Percentiles rank a stretch among this genome's conserved stretches.
Conservation (phyloP, 2,113 vertebrate species). For the Bubalus kerabau region DNA sequence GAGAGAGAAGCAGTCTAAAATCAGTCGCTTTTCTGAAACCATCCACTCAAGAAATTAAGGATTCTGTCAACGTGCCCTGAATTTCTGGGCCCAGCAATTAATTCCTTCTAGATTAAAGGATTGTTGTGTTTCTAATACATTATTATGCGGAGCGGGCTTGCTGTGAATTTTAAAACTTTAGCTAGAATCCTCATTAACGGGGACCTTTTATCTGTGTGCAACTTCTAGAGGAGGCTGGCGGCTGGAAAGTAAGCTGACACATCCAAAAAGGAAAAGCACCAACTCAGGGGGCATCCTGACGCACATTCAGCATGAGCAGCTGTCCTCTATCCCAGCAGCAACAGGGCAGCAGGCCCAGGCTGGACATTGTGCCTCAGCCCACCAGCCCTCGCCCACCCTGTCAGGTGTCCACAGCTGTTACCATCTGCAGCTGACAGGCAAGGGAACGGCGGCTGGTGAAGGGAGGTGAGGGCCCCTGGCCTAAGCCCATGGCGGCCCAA, state of each 20-base stretch:
- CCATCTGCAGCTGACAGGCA: neutral
- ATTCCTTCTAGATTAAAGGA: conserved; percentile 72
- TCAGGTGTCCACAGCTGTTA: neutral
- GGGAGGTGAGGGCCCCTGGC: neutral
- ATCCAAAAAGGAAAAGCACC: neutral
- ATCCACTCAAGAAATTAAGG: conserved; percentile 64
- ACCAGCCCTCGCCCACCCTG: neutral
- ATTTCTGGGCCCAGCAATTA: conserved; percentile 70
- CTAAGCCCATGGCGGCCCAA: neutral
- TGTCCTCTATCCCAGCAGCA: neutral
- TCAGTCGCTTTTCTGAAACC: conserved; percentile 59
- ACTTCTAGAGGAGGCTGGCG: conserved; percentile 47
- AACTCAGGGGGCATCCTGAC: neutral
- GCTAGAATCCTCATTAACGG: conserved; percentile 66
- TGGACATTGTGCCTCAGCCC: accelerated
- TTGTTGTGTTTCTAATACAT: conserved; percentile 71
- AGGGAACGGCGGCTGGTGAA: neutral
- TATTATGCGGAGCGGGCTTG: conserved; percentile 68
- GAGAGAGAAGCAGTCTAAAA: conserved; percentile 45
- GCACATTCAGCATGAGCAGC: neutral
- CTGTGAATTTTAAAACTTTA: conserved; percentile 71
- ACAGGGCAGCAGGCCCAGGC: accelerated
- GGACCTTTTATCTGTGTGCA: conserved; percentile 72
- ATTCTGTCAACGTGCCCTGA: conserved; percentile 58
- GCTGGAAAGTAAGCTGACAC: conserved; percentile 1